Percentiles rank a stretch among this genome's conserved stretches.
phyloP scores from a whole-genome alignment of 1,140 invertebrate species.

The Meloidogyne chitwoodi region DNA sequence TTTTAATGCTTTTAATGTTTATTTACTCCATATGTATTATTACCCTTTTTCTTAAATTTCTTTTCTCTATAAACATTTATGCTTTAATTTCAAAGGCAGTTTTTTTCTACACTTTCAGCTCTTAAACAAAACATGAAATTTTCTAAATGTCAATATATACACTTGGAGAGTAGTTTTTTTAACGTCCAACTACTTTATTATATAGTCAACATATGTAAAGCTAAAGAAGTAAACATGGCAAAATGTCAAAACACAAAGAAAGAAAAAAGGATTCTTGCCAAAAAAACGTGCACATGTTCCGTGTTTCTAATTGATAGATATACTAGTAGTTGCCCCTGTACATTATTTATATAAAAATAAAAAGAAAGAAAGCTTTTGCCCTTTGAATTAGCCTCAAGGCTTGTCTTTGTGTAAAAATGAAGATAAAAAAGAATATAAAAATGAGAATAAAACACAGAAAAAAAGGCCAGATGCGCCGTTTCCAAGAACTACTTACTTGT shows the following conservation, averaged over 20 bases:
- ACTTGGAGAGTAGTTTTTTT: background rate
- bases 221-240: background rate
- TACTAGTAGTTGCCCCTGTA: background rate
- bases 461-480: background rate
- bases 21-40: too few relatives aligned
- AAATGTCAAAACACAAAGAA: background rate
- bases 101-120: background rate
- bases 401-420: background rate
- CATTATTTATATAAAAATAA: background rate
- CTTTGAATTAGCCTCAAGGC: background rate
- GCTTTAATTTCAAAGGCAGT: background rate
- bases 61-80: background rate
- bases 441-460: background rate
- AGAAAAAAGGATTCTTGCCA: background rate
- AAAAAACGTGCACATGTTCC: background rate
- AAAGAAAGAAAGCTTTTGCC: background rate
- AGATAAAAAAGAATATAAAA: background rate
- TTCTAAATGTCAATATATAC: background rate
- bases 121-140: background rate
- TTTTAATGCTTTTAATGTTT: too few relatives aligned
- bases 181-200: background rate
- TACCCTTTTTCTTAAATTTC: background rate
- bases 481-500: background rate
- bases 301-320: background rate
- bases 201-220: background rate